Percentiles rank a stretch among this genome's conserved stretches.
These are phyloP conservation scores for Microtus richardsoni DNA, from an alignment of 2,113 vertebrate genomes.

Conservation along the genomic window DNA sequence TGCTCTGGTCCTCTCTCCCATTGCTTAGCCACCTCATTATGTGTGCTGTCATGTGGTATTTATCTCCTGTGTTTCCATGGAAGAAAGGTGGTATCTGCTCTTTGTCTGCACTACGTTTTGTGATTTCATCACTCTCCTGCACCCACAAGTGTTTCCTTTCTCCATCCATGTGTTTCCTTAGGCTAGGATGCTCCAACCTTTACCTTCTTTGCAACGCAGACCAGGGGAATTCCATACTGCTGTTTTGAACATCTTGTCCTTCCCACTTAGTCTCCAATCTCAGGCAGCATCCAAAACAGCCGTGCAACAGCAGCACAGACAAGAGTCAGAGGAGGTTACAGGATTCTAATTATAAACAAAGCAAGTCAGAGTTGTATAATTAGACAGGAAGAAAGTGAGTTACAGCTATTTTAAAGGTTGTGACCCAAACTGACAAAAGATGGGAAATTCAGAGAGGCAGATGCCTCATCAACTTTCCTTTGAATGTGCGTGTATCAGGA, in stretches of 20 bases:
- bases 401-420: conserved; percentile 62
- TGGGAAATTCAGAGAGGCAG: conserved; percentile 35
- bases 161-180: neutral
- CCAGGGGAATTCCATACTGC: neutral
- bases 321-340: conserved; percentile 54
- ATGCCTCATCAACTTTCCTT: conserved; percentile 47
- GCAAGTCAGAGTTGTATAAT: conserved; percentile 41
- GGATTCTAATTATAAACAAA: conserved; percentile 71
- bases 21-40: neutral
- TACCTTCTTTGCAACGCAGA: neutral
- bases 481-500: neutral
- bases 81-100: neutral
- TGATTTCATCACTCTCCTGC: neutral
- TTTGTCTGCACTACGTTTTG: neutral
- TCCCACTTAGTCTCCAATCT: neutral
- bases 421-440: conserved; percentile 59
- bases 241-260: neutral
- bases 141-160: conserved; percentile 6
- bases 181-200: neutral
- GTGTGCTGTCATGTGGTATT: neutral
- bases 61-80: neutral
- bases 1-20: neutral
- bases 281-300: neutral
- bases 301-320: neutral
- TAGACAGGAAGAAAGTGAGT: conserved; percentile 41